phyloP scores from a whole-genome alignment of 1,140 invertebrate genomes.

The Aphidius gifuensis region DNA sequence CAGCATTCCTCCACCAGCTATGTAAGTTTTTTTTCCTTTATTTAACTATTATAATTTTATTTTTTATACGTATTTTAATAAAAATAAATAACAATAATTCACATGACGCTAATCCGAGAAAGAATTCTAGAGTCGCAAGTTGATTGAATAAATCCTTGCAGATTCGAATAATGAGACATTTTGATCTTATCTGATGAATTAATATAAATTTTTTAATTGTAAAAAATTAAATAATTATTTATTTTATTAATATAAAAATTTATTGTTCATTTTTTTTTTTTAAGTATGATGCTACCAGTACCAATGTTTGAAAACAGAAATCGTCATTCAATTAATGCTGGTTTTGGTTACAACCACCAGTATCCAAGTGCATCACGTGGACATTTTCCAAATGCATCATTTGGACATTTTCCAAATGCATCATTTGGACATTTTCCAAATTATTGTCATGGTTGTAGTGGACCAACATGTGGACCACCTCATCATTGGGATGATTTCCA shows the following conservation, averaged over 20 bases:
- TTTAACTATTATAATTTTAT: too few relatives aligned
- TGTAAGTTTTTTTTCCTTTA: conserved; percentile 31
- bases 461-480: conserved; percentile 28
- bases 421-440: conserved; percentile 32
- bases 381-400: neutral
- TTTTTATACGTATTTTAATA: neutral
- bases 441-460: conserved; percentile 37
- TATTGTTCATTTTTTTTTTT: neutral
- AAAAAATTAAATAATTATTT: neutral
- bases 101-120: conserved; percentile 45
- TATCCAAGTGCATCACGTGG: conserved; percentile 41
- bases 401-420: conserved; percentile 22
- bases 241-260: conserved; percentile 13
- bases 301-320: conserved; percentile 36
- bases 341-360: conserved; percentile 39
- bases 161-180: conserved; percentile 46
- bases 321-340: conserved; percentile 37
- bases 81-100: conserved; percentile 13
- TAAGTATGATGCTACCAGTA: conserved; percentile 41
- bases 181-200: conserved; percentile 54
- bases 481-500: conserved; percentile 38
- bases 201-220: neutral
- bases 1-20: conserved; percentile 33
- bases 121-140: conserved; percentile 50
- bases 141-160: conserved; percentile 42